Base-by-base conservation (phyloP, 2,888 invertebrate genomes). In the Spisula subtruncata region DNA sequence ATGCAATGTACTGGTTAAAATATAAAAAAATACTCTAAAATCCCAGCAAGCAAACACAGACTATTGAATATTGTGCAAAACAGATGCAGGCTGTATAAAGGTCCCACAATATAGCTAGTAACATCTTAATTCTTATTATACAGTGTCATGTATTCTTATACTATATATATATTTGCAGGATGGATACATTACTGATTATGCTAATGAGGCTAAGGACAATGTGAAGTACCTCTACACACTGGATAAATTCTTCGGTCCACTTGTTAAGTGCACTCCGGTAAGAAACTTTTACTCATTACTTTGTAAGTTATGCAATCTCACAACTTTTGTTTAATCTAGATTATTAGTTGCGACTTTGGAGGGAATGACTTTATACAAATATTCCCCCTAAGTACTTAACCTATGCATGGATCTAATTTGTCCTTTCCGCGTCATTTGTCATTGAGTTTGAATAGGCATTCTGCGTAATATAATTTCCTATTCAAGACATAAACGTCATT, bases 151-250 rank as follows among this genome's bases (percentile, higher is more conserved):
- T 10, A 66, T 12, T 66, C 6, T 66, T 25, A 20, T 4, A 25
- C 25, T 66, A n/a, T 79, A 25, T 35, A 56, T 51, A 8, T 66
- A 41, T n/a, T 60, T 60, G 0, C 92, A 96, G 96, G 99, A 99
- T 96, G 98, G 98, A 89, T 98, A 98, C 96, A 98, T 99, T 48
- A 99, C 98, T 0, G 98, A 98, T 96, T 99, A 99, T 95, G 99
- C 98, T 96, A 99, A 99, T 96, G 99, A 99, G 96, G 99, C 99
- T 0, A 98, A 98, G 94, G 99, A 99, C 96, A 99, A 99, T 96
- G 99, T 99, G 0, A 99, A 99, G 96, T 92, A 92, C 83, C 82
- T 92, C 87, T 92, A 92, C 84, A 92, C 91, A 1, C 98, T 99
- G 97, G 99, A 99, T 96, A 98, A 98, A 94, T 99, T 99, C 96